phyloP scores from a whole-genome alignment of 2,888 invertebrate species.

The Argyresthia albistria region DNA sequence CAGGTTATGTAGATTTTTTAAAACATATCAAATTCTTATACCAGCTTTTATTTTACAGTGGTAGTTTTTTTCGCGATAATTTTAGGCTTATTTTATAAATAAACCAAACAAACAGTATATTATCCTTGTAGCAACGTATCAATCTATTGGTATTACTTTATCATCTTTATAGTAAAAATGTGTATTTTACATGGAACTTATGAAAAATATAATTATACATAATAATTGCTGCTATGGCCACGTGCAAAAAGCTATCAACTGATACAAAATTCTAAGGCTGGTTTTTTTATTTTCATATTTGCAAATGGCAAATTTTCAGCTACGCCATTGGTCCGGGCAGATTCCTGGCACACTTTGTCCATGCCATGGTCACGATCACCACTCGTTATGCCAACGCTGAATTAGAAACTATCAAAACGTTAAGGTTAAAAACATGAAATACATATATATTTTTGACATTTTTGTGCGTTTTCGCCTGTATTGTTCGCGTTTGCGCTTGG shows the following conservation, averaged over 20 bases:
- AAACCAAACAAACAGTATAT: too few relatives aligned
- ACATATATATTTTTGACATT: not conserved
- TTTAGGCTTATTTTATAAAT: too few relatives aligned
- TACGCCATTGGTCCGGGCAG: conserved; percentile 70
- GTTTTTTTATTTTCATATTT: too few relatives aligned
- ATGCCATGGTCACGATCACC: conserved; percentile 67
- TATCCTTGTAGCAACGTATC: too few relatives aligned
- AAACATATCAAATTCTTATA: too few relatives aligned
- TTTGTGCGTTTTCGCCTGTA: conserved; percentile 29
- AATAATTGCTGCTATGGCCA: too few relatives aligned
- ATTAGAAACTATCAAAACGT: conserved; percentile 11
- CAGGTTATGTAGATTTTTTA: too few relatives aligned
- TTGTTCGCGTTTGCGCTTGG: conserved; percentile 41
- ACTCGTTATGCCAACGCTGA: conserved; percentile 35
- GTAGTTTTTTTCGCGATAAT: too few relatives aligned
- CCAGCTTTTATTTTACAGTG: too few relatives aligned
- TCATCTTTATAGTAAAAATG: not conserved
- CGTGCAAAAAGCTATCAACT: too few relatives aligned
- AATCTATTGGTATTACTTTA: not conserved
- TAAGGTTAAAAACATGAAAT: not conserved
- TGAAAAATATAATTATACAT: too few relatives aligned
- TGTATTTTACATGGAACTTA: not conserved
- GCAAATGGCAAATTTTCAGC: conserved; percentile 34
- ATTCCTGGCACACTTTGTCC: conserved; percentile 66
- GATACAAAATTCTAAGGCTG: too few relatives aligned